Evolutionary conservation across 2,888 invertebrate species (phyloP), one percentile per base, ranked within the genome.

Genomic region (Geophilus truncorum): DNA sequence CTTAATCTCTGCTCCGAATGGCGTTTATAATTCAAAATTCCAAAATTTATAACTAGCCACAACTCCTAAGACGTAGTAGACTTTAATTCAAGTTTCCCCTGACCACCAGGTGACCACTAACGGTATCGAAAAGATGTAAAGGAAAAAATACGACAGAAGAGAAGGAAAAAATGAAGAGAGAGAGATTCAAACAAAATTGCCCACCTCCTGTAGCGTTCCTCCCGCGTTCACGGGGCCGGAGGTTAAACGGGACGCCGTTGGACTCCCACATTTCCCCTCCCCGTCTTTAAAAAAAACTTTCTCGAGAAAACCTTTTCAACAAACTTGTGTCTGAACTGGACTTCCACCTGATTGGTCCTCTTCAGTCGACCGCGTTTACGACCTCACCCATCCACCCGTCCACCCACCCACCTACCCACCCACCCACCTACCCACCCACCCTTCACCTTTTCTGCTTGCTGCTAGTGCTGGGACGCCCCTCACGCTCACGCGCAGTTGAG

Each of bases 61-160:
- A n/a, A n/a, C n/a, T n/a, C n/a, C n/a, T n/a, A n/a, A n/a, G n/a
- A n/a, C n/a, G n/a, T n/a, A n/a, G n/a, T n/a, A n/a, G n/a, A n/a
- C n/a, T n/a, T n/a, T n/a, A n/a, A n/a, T n/a, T n/a, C n/a, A n/a
- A n/a, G n/a, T n/a, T n/a, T n/a, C 23, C 25, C 25, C 12, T 62
- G 62, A 62, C 62, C 62, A 62, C 62, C 62, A 62, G 62, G 62
- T 62, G 62, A 62, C 62, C 62, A 62, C 62, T 28, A 45, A 45
- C 45, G 45, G 45, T 18, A 45, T n/a, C 3, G 45, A 18, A 45
- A n/a, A n/a, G n/a, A n/a, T n/a, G n/a, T n/a, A n/a, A n/a, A n/a
- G n/a, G n/a, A n/a, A 18, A n/a, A 45, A 45, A 45, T n/a, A 45
- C 5, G 5, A 45, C 10, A 1, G 6, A 5, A 62, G 25, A 28